These are phyloP conservation scores for Acomys russatus DNA, from an alignment of 2,797 vertebrate species.

Conservation along the genomic window DNA sequence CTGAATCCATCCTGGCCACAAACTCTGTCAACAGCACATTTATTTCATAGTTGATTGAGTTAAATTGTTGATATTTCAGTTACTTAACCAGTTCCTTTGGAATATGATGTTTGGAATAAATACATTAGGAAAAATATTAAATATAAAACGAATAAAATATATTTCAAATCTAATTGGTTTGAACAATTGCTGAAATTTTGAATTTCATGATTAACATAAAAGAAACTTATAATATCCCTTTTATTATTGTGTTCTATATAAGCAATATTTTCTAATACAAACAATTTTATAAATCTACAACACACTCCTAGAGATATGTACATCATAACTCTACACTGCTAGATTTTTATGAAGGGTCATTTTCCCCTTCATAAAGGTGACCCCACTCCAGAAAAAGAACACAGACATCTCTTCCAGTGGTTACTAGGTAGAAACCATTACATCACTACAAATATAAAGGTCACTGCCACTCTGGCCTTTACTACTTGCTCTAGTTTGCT, in stretches of 20 bases:
- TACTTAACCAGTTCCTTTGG: not conserved
- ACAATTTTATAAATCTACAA: not conserved
- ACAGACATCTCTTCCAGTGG: not conserved
- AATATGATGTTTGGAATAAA: not conserved
- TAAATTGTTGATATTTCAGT: not conserved
- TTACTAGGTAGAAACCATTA: not conserved
- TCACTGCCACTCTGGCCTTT: not conserved
- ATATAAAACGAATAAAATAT: not conserved
- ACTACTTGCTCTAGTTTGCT: not conserved
- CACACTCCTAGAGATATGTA: not conserved
- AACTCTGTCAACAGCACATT: not conserved
- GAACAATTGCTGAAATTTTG: not conserved
- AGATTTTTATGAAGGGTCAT: not conserved
- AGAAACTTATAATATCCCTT: not conserved
- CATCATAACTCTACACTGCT: not conserved
- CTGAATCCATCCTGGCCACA: not conserved
- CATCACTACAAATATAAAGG: not conserved
- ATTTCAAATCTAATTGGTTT: not conserved
- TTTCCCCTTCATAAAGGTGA: not conserved
- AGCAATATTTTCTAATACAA: not conserved
- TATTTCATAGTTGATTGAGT: not conserved
- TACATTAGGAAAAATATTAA: not conserved
- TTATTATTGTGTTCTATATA: not conserved
- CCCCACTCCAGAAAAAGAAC: not conserved
- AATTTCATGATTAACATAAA: not conserved